Percentiles rank a stretch among this genome's conserved stretches.
Evolutionary conservation across 2,888 invertebrate species (phyloP).

Genomic region (Caenorhabditis sp.): DNA sequence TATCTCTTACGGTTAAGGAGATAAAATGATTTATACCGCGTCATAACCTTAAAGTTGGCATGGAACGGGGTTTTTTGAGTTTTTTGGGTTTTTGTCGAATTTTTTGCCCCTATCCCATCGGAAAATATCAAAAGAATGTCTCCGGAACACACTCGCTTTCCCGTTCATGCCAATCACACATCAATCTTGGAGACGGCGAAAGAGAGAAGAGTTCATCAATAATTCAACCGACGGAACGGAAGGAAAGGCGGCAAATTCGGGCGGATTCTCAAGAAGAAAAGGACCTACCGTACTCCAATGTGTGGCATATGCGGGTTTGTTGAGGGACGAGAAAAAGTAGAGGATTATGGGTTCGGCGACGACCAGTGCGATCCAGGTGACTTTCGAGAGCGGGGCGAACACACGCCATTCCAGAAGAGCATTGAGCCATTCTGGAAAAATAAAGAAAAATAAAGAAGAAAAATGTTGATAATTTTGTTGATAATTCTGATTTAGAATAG

Average conservation of each 20-base stretch:
- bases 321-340: conserved; percentile 81
- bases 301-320: conserved; percentile 80
- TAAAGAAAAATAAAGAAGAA: background rate
- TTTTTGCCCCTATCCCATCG: too few relatives aligned
- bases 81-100: too few relatives aligned
- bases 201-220: conserved; percentile 35
- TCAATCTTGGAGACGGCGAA: conserved; percentile 34
- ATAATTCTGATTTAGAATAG: too few relatives aligned
- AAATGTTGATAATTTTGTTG: too few relatives aligned
- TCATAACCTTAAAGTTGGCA: too few relatives aligned
- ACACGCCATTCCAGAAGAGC: conserved; percentile 78
- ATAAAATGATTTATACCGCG: too few relatives aligned
- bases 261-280: too few relatives aligned
- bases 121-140: background rate
- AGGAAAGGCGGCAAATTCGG: background rate
- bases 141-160: conserved; percentile 23
- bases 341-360: conserved; percentile 80
- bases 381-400: conserved; percentile 79
- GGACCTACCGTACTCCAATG: conserved; percentile 78
- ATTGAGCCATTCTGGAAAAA: conserved; percentile 65
- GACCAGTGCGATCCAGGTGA: conserved; percentile 74
- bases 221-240: conserved; percentile 13
- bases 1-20: background rate
- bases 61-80: too few relatives aligned
- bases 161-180: conserved; percentile 59